Evolutionary conservation across 2,797 vertebrate species (phyloP).

Genomic region (Phalanger gymnotis): DNA sequence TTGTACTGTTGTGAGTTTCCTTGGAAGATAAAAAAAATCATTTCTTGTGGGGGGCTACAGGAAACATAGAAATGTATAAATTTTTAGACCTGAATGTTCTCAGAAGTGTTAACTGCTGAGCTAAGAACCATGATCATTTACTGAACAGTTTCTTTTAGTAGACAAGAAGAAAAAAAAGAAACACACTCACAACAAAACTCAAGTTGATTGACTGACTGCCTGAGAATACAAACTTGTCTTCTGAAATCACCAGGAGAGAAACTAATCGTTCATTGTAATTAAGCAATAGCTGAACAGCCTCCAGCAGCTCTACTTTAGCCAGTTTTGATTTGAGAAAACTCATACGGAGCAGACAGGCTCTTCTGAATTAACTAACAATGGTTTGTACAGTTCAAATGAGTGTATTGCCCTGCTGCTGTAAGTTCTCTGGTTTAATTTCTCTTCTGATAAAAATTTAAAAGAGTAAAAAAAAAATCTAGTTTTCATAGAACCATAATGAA

Average conservation of each 20-base stretch:
- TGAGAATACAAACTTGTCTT: constrained; percentile 39
- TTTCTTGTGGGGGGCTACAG: constrained; percentile 3
- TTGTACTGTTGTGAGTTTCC: constrained; percentile 37
- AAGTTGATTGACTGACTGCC: constrained; percentile 14
- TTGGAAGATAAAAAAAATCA: constrained; percentile 26
- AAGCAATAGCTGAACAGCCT: constrained; percentile 30
- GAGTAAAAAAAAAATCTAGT: background rate
- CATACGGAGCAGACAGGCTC: background rate
- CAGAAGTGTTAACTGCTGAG: constrained; percentile 54
- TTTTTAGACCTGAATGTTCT: constrained; percentile 23
- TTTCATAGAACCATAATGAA: constrained; percentile 7
- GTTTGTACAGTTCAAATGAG: background rate
- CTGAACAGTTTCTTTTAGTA: constrained; percentile 1
- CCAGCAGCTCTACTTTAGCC: constrained; percentile 5
- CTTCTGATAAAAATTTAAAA: background rate
- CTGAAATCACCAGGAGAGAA: constrained; percentile 38
- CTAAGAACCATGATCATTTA: constrained; percentile 20
- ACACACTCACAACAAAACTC: background rate
- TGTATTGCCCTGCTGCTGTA: background rate
- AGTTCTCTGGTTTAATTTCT: background rate
- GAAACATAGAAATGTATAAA: constrained; percentile 59
- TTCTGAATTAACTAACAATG: background rate
- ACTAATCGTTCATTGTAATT: constrained; percentile 48
- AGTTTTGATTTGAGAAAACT: constrained; percentile 52
- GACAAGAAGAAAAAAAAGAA: background rate